Percentiles rank a stretch among this genome's conserved stretches.
Evolutionary conservation across 2,888 invertebrate species (phyloP).

Genomic region (Choristoneura rosaceana): DNA sequence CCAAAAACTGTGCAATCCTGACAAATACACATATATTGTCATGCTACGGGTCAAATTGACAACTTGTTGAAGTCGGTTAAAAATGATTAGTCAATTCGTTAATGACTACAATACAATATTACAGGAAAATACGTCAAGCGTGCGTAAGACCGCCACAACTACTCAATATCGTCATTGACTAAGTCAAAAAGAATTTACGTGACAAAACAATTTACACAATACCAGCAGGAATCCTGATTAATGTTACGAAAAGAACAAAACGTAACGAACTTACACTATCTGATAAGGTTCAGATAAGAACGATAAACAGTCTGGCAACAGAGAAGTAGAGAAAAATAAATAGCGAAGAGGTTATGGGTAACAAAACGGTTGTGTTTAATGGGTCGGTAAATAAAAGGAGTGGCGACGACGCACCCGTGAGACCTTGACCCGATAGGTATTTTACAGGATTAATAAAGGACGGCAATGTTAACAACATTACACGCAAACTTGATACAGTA

Average conservation of each 20-base stretch:
- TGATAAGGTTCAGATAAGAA: slow-evolving; percentile 21
- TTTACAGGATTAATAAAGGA: slow-evolving; percentile 50
- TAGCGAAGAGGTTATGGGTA: slow-evolving; percentile 42
- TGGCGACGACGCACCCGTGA: slow-evolving; percentile 61
- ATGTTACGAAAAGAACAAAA: slow-evolving; percentile 8
- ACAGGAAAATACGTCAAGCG: slow-evolving; percentile 10
- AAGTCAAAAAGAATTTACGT: slow-evolving; percentile 31
- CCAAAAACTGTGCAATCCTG: too few relatives aligned
- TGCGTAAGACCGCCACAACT: neutral
- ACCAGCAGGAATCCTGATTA: slow-evolving; percentile 3
- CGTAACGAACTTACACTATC: slow-evolving; percentile 3
- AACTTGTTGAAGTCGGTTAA: too few relatives aligned
- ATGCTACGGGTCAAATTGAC: too few relatives aligned
- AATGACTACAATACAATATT: slow-evolving; percentile 11
- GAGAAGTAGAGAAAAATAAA: slow-evolving; percentile 14
- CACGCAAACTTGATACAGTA: slow-evolving; percentile 13
- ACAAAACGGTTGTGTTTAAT: slow-evolving; percentile 69
- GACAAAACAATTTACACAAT: slow-evolving; percentile 42
- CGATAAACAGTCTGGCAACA: slow-evolving; percentile 14
- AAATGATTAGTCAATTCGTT: slow-evolving; percentile 18
- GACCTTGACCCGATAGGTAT: slow-evolving; percentile 71
- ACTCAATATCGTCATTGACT: slow-evolving; percentile 20
- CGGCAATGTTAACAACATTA: slow-evolving; percentile 44
- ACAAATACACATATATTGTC: too few relatives aligned
- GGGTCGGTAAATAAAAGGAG: slow-evolving; percentile 75